Percentiles rank a stretch among this genome's conserved stretches.
Evolutionary conservation across 1,140 invertebrate species (phyloP).

Genomic region (Conopomorpha cramerella): DNA sequence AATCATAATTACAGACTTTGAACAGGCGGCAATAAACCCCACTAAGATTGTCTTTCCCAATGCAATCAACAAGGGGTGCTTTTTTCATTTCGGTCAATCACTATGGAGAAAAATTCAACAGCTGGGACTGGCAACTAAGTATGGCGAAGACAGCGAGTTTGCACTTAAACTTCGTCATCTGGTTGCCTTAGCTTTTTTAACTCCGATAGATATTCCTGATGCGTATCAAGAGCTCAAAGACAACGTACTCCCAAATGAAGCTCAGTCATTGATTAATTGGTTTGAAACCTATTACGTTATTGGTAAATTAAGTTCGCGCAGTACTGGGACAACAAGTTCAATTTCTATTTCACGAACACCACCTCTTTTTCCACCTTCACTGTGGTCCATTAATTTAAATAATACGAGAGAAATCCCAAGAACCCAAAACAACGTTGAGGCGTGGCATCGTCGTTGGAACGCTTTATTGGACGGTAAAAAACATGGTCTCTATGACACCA

Average conservation of each 20-base stretch:
- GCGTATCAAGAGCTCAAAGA: not conserved
- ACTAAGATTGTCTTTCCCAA: not conserved
- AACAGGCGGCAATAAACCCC: not conserved
- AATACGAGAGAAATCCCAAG: not conserved
- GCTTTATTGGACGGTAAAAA: not conserved
- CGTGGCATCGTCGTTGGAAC: not conserved
- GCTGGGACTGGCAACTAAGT: not conserved
- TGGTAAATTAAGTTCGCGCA: not conserved
- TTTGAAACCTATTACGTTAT: not conserved
- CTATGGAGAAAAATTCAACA: not conserved
- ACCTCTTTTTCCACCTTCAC: not conserved
- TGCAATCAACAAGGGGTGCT: not conserved
- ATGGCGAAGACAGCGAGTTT: not conserved
- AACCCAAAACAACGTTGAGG: not conserved
- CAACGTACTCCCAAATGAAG: not conserved
- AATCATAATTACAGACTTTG: not conserved
- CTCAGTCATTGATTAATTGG: not conserved
- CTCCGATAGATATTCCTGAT: not conserved
- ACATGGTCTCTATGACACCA: not conserved
- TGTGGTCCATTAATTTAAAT: not conserved
- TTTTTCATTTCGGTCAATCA: not conserved
- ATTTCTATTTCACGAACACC: not conserved
- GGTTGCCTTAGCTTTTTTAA: not conserved
- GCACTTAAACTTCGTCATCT: not conserved
- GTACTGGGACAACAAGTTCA: not conserved